Base-by-base conservation (phyloP, 2,888 invertebrate species). In the Graphium colonna region DNA sequence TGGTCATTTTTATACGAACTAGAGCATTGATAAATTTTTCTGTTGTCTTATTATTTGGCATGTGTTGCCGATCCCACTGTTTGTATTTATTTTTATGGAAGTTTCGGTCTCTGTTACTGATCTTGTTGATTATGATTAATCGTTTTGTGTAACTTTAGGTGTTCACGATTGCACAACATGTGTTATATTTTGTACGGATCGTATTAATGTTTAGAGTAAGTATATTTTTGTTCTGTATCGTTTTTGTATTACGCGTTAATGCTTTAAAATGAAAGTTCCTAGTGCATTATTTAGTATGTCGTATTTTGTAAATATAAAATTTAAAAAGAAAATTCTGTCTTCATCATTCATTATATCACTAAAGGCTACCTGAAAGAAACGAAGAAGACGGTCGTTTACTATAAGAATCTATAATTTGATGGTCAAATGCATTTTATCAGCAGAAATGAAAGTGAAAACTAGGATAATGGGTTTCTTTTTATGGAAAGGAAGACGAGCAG, bases 201-300 rank as follows among this genome's bases (percentile, higher is more conserved):
- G 5, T 46, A 12, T 36, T 36, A 36, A 47, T 42, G 38, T 57
- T 57, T 57, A 53, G 51, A 51, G 31, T 47, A 53, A 51, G 45
- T 44, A 53, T 44, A 58, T 48, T 48, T 52, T 38, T 28, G 38
- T 36, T 48, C 41, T 36, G 36, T 31, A 42, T 42, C 28, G 21
- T 36, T 47, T 36, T 13, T 52, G 38, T 42, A 48, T 43, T 41
- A 31, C 38, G 38, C 28, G 17, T 12, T 17, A 43, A 15, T 18
- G 17, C 41, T 42, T 16, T 16, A 41, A 26, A 26, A 10, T 18
- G 42, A 36, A 16, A 17, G 16, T 52, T 36, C 33, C 21, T 47
- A 13, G 18, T 47, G 28, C 26, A 33, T 17, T 48, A 42, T 12
- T 28, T 39, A 40, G 51, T 51, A 52, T 40, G 18, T 16, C 43